Conservation (phyloP, 2,797 vertebrate genomes). For the Phrynocephalus vlangalii region DNA sequence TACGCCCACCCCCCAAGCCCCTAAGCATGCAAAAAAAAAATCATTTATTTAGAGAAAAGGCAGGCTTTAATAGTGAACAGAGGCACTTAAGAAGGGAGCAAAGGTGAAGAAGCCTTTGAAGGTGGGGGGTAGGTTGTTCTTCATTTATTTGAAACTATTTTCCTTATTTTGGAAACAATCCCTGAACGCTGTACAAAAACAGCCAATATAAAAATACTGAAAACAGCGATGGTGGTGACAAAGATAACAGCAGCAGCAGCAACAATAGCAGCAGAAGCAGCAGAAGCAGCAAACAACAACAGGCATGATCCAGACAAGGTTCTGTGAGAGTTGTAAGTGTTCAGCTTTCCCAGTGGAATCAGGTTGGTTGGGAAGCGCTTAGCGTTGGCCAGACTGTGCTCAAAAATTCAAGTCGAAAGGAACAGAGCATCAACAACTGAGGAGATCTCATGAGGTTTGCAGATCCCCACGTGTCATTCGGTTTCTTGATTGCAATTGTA, state of each 20-base stretch:
- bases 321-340: neutral
- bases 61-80: slow-evolving; percentile 72
- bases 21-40: slow-evolving; percentile 48
- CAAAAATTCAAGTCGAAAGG: neutral
- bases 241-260: too few relatives aligned
- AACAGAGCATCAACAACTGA: neutral
- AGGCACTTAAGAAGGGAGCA: slow-evolving; percentile 32
- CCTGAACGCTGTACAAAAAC: neutral
- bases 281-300: neutral
- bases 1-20: slow-evolving; percentile 29
- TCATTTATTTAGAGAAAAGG: slow-evolving; percentile 50
- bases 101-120: slow-evolving; percentile 8
- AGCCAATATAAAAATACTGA: neutral
- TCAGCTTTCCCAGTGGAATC: neutral
- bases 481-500: neutral
- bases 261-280: neutral
- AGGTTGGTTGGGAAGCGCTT: neutral
- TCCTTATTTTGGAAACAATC: neutral
- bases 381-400: neutral
- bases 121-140: neutral
- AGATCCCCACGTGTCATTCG: neutral
- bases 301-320: neutral
- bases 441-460: too few relatives aligned
- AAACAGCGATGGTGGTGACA: too few relatives aligned
- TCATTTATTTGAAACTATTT: neutral